Conservation (phyloP, 2,113 vertebrate genomes). For the Clinocottus analis region DNA sequence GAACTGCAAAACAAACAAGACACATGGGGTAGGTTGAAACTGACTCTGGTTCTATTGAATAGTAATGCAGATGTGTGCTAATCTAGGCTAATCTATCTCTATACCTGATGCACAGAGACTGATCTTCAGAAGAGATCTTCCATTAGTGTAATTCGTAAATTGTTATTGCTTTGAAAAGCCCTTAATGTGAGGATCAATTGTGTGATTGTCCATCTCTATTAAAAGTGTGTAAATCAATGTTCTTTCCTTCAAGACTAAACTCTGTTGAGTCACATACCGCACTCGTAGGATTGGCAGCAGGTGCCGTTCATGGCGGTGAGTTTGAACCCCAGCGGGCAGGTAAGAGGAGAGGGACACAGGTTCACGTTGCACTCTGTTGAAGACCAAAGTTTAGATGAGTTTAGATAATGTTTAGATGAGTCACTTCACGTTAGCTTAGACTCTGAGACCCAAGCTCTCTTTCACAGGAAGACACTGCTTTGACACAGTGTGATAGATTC, state of each 20-base stretch:
- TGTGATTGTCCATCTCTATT: no score
- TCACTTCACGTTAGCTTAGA: neutral
- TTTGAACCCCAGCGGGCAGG: conserved; percentile 76
- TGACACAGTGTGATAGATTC: neutral
- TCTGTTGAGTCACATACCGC: conserved; percentile 82
- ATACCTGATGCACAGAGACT: no score
- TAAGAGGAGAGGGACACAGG: conserved; percentile 62
- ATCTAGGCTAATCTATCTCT: no score
- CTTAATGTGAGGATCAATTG: no score
- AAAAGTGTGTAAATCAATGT: no score
- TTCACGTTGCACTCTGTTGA: conserved; percentile 81
- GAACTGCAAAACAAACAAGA: conserved; percentile 74
- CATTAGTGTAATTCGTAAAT: no score
- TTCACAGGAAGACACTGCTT: neutral
- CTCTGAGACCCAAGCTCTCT: neutral
- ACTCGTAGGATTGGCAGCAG: conserved; percentile 81
- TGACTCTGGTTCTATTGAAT: neutral
- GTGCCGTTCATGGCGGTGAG: neutral
- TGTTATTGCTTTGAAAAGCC: no score
- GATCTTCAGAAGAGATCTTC: no score
- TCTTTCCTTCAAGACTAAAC: no score
- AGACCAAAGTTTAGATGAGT: no score
- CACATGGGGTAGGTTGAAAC: neutral
- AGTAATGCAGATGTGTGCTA: neutral
- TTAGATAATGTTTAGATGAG: neutral